Percentiles rank a stretch among this genome's conserved stretches.
phyloP scores from a whole-genome alignment of 2,797 vertebrate genomes.

The Ataeniobius toweri region DNA sequence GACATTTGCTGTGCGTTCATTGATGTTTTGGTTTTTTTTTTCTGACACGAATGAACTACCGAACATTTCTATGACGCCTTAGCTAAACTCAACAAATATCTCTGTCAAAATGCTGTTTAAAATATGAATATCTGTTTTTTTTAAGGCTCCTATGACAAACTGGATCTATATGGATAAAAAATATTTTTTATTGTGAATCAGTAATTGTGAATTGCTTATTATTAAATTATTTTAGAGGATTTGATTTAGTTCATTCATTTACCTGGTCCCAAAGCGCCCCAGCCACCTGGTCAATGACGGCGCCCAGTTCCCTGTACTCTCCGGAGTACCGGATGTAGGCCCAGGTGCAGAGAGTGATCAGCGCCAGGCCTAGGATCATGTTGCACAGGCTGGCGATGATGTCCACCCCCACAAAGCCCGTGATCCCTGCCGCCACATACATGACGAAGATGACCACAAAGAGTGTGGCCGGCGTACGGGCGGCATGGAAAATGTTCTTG shows the following conservation, averaged over 20 bases:
- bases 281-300: conserved; percentile 98
- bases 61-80: not conserved
- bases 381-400: conserved; percentile 97
- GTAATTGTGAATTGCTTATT: too few species aligned
- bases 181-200: not conserved
- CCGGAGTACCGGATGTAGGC: conserved; percentile 99
- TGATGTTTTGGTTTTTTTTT: not conserved
- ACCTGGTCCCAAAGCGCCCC: conserved; percentile 99
- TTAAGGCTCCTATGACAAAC: not conserved
- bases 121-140: not conserved
- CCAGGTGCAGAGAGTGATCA: conserved; percentile 98
- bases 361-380: conserved; percentile 97
- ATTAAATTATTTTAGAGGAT: not conserved
- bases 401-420: conserved; percentile 96
- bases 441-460: conserved; percentile 99
- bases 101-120: not conserved
- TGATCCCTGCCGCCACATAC: conserved; percentile 94
- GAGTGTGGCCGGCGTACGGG: conserved; percentile 96
- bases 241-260: conserved; percentile 26
- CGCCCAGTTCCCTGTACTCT: conserved; percentile 95
- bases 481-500: conserved; percentile 99
- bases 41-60: not conserved
- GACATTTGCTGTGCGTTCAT: not conserved
- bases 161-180: not conserved
- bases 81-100: not conserved